These are phyloP conservation scores for Chaetodon trifascialis DNA, from an alignment of 2,113 vertebrate species.

Conservation along the genomic window DNA sequence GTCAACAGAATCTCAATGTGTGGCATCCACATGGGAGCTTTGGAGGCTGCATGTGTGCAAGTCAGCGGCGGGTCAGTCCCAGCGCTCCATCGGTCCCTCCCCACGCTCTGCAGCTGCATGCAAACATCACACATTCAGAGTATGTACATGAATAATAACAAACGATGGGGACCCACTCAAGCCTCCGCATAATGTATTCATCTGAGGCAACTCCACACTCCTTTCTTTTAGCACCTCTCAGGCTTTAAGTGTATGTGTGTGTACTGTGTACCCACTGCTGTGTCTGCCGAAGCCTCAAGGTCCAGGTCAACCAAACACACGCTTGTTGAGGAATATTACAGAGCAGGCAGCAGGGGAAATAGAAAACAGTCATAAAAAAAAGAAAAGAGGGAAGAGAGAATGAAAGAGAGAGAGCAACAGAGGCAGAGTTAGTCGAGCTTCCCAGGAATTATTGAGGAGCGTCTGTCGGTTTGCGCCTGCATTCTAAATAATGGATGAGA, in stretches of 20 bases:
- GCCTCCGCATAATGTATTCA: slow-evolving; percentile 32
- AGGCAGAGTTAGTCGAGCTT: slow-evolving; percentile 50
- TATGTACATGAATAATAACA: slow-evolving; percentile 54
- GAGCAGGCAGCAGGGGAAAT: background rate
- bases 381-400: background rate
- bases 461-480: slow-evolving; percentile 61
- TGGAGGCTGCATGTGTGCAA: background rate
- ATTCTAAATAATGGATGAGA: slow-evolving; percentile 84
- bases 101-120: background rate
- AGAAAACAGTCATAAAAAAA: slow-evolving; percentile 8
- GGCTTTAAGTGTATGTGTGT: slow-evolving; percentile 6
- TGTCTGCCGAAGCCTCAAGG: background rate
- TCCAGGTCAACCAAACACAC: slow-evolving; percentile 34
- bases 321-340: slow-evolving; percentile 32
- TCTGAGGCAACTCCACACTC: slow-evolving; percentile 27
- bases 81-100: background rate
- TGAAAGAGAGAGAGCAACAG: slow-evolving; percentile 1
- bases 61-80: slow-evolving; percentile 18
- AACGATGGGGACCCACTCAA: slow-evolving; percentile 9
- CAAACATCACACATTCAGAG: slow-evolving; percentile 32
- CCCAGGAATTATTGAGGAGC: slow-evolving; percentile 74
- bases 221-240: slow-evolving; percentile 17
- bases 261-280: background rate
- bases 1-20: slow-evolving; percentile 13
- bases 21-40: slow-evolving; percentile 7